Base-by-base conservation (phyloP, 1,140 invertebrate genomes). In the Papilio glaucus region DNA sequence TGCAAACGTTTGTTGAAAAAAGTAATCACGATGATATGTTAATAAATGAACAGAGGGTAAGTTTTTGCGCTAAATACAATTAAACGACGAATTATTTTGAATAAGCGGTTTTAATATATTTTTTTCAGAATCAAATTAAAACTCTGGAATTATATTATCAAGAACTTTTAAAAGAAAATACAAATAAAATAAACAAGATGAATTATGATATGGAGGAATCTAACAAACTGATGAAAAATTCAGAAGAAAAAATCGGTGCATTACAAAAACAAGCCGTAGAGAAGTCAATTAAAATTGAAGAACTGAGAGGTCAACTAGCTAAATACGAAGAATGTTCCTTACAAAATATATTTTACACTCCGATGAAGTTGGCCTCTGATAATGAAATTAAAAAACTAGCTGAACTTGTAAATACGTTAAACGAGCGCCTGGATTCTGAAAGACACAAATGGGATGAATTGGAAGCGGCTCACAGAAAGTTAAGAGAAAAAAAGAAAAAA, bases 1-100 rank as follows among this genome's bases (percentile, higher is more conserved):
- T 94, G 72, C 88, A 90, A 37, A 90, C 94, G 9, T 85, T 95
- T 45, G 84, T 93, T 4, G 94, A 95, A 53, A 95, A 95, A 77
- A 94, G 91, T 78, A 90, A 88, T 57, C 90, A 94, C 70, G 95
- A 96, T 72, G 93, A 94, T 82, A 84, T 94, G 73, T 78, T 95
- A 4, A 94, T 95, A 45, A 91, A 93, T 53, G 93, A 93, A 63
- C 89, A 95, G 71, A 93, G 93, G 37, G 94, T 95, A 78, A 80
- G 79, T 76, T 26, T 61, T 13, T 33, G 5, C 18, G 12, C 29
- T 39, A 33, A 33, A 33, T 33, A 3, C 2, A 33, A 33, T 63
- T 38, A 33, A 38, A 18, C 6, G 6, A 9, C 1, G 15, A n/a
- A 6, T 13, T 61, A n/a, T 62, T 29, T 60, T 12, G 15, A n/a